Percentiles rank a stretch among this genome's conserved stretches.
Evolutionary conservation across 2,888 invertebrate genomes (phyloP).

Genomic region (Anorthoa munda): DNA sequence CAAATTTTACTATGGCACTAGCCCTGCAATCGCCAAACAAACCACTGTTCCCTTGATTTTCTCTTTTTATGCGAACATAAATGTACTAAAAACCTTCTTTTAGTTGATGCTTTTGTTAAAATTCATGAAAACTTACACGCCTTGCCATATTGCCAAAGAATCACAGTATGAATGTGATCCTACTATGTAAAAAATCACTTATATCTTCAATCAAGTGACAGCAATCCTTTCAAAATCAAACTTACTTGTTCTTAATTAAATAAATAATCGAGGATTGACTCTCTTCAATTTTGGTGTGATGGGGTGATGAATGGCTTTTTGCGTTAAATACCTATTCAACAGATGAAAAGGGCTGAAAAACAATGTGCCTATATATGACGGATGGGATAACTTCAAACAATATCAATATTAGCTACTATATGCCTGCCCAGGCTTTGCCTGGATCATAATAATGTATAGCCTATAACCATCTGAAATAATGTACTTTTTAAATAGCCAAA

Average conservation of each 20-base stretch:
- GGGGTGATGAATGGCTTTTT: conserved; percentile 3
- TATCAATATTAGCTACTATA: neutral
- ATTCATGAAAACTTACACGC: neutral
- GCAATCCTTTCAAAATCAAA: neutral
- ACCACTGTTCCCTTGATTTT: neutral
- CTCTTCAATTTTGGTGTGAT: conserved; percentile 5
- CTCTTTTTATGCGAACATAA: neutral
- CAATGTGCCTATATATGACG: neutral
- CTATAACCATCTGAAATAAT: too few relatives aligned
- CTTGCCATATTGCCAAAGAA: neutral
- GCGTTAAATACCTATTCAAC: neutral
- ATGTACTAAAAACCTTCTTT: neutral
- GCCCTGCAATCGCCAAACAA: neutral
- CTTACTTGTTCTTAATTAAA: neutral
- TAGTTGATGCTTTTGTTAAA: neutral
- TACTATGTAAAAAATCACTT: neutral
- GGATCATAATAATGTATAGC: too few relatives aligned
- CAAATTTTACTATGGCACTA: neutral
- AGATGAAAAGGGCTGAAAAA: neutral
- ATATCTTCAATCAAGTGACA: neutral
- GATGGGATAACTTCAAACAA: conserved; percentile 2
- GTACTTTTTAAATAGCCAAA: too few relatives aligned
- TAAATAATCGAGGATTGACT: neutral
- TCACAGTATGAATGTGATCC: neutral
- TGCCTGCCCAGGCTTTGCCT: too few relatives aligned